These are phyloP conservation scores for Spodoptera litura DNA, from an alignment of 1,140 invertebrate genomes.

Conservation along the genomic window DNA sequence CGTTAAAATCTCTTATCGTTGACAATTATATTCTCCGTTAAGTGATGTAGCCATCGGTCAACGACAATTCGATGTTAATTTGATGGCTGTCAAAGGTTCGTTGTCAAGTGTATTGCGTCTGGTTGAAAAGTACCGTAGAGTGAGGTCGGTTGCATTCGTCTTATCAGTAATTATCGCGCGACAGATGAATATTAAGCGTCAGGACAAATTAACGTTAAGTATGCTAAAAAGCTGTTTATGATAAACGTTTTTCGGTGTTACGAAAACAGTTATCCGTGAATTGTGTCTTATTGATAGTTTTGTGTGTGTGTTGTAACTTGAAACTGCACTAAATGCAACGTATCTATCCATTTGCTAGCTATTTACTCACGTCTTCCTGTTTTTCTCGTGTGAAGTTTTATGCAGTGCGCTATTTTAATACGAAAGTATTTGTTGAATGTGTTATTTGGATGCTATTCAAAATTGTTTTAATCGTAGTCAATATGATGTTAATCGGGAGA, in stretches of 20 bases:
- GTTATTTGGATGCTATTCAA: too few relatives aligned
- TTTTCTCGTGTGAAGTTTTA: constrained; percentile 27
- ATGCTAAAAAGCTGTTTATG: constrained; percentile 33
- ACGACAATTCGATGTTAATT: constrained; percentile 77
- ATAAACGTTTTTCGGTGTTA: constrained; percentile 2
- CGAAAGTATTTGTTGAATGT: not conserved
- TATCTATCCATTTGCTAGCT: constrained; percentile 35
- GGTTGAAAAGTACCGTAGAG: constrained; percentile 22
- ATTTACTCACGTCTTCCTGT: constrained; percentile 48
- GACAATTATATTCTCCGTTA: constrained; percentile 67
- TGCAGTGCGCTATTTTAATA: not conserved
- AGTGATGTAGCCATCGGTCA: constrained; percentile 65
- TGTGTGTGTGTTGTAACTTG: constrained; percentile 37
- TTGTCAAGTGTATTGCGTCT: constrained; percentile 36
- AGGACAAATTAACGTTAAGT: constrained; percentile 38
- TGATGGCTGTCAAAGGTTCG: constrained; percentile 66
- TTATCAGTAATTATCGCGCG: constrained; percentile 22
- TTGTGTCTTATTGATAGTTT: not conserved
- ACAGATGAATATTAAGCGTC: constrained; percentile 18
- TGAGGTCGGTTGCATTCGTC: constrained; percentile 25
- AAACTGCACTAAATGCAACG: constrained; percentile 43
- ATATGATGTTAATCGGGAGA: too few relatives aligned
- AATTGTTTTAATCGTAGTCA: too few relatives aligned
- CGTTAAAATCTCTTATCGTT: constrained; percentile 68
- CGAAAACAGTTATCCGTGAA: constrained; percentile 29